Percentiles rank a stretch among this genome's conserved stretches.
phyloP scores from a whole-genome alignment of 2,113 vertebrate genomes.

The Upupa epops region DNA sequence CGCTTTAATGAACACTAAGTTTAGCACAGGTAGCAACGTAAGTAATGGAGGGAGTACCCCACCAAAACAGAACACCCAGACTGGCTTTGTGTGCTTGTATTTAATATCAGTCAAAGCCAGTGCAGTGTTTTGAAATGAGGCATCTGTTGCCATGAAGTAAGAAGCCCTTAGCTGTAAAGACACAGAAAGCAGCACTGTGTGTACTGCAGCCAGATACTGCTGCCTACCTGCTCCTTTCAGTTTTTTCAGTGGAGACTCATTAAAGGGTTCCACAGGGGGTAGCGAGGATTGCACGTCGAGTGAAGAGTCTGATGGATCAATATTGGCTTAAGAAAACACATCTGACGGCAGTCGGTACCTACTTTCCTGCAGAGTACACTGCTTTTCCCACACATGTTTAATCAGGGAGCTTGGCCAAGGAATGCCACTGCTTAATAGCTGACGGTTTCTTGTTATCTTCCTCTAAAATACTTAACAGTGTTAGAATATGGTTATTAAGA shows the following conservation, averaged over 20 bases:
- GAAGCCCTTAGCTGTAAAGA: background rate
- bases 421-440: background rate
- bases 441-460: background rate
- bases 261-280: background rate
- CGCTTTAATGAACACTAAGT: background rate
- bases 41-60: background rate
- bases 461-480: background rate
- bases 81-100: background rate
- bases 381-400: background rate
- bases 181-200: background rate
- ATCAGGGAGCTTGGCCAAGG: background rate
- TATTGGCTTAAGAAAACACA: conserved; percentile 40
- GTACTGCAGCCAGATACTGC: background rate
- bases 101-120: background rate
- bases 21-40: background rate
- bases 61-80: background rate
- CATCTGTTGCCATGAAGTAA: background rate
- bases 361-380: background rate
- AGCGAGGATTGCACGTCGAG: background rate
- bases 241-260: background rate
- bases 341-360: background rate
- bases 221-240: background rate
- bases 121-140: background rate
- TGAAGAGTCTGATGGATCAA: background rate
- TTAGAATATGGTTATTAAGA: background rate